Conservation (phyloP, 2,888 invertebrate genomes). For the Malachius bipustulatus region DNA sequence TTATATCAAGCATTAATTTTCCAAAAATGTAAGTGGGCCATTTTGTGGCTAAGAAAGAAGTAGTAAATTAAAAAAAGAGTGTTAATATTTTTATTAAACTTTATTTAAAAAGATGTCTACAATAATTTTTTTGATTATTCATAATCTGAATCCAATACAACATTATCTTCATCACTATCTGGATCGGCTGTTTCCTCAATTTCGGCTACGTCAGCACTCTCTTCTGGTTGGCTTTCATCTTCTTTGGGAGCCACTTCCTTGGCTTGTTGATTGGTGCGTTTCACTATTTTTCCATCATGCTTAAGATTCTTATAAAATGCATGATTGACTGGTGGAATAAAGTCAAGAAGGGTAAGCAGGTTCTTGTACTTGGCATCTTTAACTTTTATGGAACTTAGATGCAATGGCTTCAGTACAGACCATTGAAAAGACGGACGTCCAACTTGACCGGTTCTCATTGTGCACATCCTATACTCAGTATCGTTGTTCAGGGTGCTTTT, state of each 20-base stretch:
- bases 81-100: too few species aligned
- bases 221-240: background rate
- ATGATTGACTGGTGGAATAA: slow-evolving; percentile 6
- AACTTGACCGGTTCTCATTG: background rate
- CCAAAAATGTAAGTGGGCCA: too few species aligned
- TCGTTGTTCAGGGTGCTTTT: slow-evolving; percentile 6
- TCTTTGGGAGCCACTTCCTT: background rate
- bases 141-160: slow-evolving; percentile 3
- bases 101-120: too few species aligned
- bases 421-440: background rate
- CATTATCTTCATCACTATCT: background rate
- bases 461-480: background rate
- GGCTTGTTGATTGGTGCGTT: background rate
- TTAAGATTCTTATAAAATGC: slow-evolving; percentile 8
- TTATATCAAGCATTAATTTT: too few species aligned
- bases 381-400: slow-evolving; percentile 5
- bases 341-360: slow-evolving; percentile 5
- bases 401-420: slow-evolving; percentile 1
- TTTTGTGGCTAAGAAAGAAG: too few species aligned
- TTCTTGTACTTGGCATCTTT: slow-evolving; percentile 2
- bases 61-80: too few species aligned
- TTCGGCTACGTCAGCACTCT: background rate
- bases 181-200: too few species aligned
- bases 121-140: background rate
- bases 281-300: slow-evolving; percentile 3